These are phyloP conservation scores for Globodera ellingtonae DNA, from an alignment of 1,140 invertebrate species.

Conservation along the genomic window DNA sequence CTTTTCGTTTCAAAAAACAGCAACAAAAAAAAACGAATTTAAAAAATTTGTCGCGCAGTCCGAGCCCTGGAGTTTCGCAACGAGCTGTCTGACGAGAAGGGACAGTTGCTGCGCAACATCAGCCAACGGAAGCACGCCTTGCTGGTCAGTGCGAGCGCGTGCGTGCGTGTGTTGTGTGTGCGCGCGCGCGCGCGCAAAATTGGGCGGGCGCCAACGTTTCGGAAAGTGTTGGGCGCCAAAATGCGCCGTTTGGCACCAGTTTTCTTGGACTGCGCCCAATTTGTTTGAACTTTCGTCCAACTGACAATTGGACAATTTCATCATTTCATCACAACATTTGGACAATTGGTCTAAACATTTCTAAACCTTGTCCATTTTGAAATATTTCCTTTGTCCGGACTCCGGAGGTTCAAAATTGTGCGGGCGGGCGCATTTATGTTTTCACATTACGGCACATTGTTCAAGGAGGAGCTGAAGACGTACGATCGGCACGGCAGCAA, in stretches of 20 bases:
- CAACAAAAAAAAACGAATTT: not conserved
- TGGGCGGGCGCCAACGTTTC: not conserved
- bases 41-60: slow-evolving; percentile 19
- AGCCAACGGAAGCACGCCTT: slow-evolving; percentile 52
- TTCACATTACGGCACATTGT: not conserved
- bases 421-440: not conserved
- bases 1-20: too few species aligned
- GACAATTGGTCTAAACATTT: too few species aligned
- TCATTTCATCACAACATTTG: too few species aligned
- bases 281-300: not conserved
- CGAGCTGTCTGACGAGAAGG: slow-evolving; percentile 27
- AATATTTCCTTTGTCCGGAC: not conserved
- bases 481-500: slow-evolving; percentile 38
- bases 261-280: too few species aligned
- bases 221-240: too few species aligned
- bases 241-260: too few species aligned
- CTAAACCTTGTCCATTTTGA: too few species aligned
- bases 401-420: too few species aligned
- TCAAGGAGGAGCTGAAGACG: slow-evolving; percentile 46
- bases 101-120: slow-evolving; percentile 39
- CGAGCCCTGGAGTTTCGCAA: slow-evolving; percentile 41
- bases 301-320: too few species aligned
- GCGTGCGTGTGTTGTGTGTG: too few species aligned
- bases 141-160: slow-evolving; percentile 19
- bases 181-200: slow-evolving; percentile 13